Conservation (phyloP, 2,113 vertebrate species). For the Herpailurus yagouaroundi region DNA sequence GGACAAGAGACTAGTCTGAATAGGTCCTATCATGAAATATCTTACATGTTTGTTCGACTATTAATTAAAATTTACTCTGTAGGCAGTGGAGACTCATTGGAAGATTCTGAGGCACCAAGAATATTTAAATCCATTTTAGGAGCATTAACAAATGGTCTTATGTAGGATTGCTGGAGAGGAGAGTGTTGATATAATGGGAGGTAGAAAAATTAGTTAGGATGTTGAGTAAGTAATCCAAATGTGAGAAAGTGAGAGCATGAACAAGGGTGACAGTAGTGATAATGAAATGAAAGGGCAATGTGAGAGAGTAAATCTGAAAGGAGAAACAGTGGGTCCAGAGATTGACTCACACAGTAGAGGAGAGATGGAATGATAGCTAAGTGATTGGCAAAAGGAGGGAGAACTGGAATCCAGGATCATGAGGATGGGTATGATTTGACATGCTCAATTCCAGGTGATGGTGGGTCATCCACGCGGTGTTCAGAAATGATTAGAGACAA, state of each 20-base stretch:
- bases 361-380: neutral
- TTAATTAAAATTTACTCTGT: neutral
- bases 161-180: neutral
- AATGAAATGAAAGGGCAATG: neutral
- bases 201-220: neutral
- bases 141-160: neutral
- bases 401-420: neutral
- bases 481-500: neutral
- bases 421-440: neutral
- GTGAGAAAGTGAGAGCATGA: neutral
- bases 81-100: neutral
- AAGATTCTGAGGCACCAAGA: neutral
- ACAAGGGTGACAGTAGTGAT: fast-evolving
- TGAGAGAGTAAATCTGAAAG: neutral
- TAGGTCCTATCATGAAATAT: neutral
- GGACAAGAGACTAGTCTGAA: neutral
- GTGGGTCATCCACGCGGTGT: neutral
- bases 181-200: neutral
- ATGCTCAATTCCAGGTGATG: neutral
- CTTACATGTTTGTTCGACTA: neutral
- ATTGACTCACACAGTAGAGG: neutral
- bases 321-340: neutral
- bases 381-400: neutral
- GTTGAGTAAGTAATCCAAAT: neutral
- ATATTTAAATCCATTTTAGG: neutral